Base-by-base conservation (phyloP, 2,888 invertebrate genomes). In the Hedychridium roseum region DNA sequence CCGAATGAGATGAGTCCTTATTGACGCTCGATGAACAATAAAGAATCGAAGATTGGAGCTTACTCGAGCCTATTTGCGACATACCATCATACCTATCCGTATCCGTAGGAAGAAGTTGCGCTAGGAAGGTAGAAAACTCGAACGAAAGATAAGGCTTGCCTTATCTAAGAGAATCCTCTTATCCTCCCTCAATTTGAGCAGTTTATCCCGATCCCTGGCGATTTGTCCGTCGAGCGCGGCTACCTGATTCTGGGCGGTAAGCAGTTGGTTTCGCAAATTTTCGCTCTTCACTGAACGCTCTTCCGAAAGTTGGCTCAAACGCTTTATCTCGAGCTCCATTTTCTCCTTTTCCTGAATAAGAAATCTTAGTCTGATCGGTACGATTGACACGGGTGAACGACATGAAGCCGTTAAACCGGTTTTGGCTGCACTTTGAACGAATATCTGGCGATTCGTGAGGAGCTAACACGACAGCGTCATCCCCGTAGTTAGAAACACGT, bases 161-260 rank as follows among this genome's bases (percentile, higher is more conserved):
- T 78, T 79, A 11, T 76, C 73, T 1, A 74, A 44, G 1, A 79
- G 66, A 9, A 70, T 60, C 46, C 65, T 73, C 43, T 78, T 79
- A 26, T 79, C 79, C 36, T 79, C 78, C 2, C 76, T 65, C 3
- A 78, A 46, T 40, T 73, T 74, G 16, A 70, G 43, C 17, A 79
- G 47, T 43, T 79, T 79, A 46, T 78, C 76, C 5, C 76, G 64
- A 31, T 79, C 78, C 38, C 67, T 71, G 1, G 64, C 38, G 16
- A 79, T 73, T 56, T 79, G 79, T 3, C 44, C 43, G 44, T 78
- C 78, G 21, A 76, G 49, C 2, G 67, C 61, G 9, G 53, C 44
- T 16, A 78, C 28, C 37, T 76, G 76, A 51, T 54, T 57, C 28
- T 64, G 65, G 1, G 61, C 57, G 3, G 67, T 68, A 30, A 70